These are phyloP conservation scores for Lampris incognitus DNA, from an alignment of 2,113 vertebrate species.

Conservation along the genomic window DNA sequence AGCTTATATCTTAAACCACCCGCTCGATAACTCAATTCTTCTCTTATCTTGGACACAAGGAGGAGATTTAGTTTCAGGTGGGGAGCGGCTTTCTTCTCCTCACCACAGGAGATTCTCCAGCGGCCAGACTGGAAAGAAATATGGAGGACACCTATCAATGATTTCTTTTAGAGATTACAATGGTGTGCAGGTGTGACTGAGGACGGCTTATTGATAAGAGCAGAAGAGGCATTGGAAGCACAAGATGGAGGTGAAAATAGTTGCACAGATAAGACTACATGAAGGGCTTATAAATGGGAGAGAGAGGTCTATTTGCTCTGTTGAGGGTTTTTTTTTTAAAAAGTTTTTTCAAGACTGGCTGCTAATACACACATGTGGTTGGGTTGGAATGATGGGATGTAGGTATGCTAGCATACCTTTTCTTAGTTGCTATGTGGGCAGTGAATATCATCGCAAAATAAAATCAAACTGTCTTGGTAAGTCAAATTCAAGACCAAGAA, in stretches of 20 bases:
- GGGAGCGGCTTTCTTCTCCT: slow-evolving; percentile 50
- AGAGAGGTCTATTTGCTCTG: slow-evolving; percentile 32
- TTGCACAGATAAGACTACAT: slow-evolving; percentile 35
- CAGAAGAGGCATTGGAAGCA: slow-evolving; percentile 38
- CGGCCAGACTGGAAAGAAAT: slow-evolving; percentile 60
- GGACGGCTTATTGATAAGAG: slow-evolving; percentile 69
- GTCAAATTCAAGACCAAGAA: background rate
- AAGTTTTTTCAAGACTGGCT: no score
- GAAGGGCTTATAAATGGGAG: slow-evolving; percentile 41
- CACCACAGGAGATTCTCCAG: slow-evolving; percentile 37
- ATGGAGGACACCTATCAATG: slow-evolving; percentile 52
- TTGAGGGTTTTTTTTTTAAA: slow-evolving; percentile 52
- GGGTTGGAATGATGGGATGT: slow-evolving; percentile 5
- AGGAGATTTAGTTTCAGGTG: slow-evolving; percentile 71
- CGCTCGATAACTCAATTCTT: slow-evolving; percentile 78
- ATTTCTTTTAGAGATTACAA: slow-evolving; percentile 72
- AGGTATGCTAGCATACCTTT: background rate
- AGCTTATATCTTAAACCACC: slow-evolving; percentile 77
- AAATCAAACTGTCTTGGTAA: background rate
- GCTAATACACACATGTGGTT: no score
- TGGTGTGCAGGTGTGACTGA: slow-evolving; percentile 52
- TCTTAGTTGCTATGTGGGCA: background rate
- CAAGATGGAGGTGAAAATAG: slow-evolving; percentile 43
- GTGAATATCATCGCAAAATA: background rate
- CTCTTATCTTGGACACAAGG: slow-evolving; percentile 71